Conservation (phyloP, 2,888 invertebrate species). For the Calameuta filiformis region DNA sequence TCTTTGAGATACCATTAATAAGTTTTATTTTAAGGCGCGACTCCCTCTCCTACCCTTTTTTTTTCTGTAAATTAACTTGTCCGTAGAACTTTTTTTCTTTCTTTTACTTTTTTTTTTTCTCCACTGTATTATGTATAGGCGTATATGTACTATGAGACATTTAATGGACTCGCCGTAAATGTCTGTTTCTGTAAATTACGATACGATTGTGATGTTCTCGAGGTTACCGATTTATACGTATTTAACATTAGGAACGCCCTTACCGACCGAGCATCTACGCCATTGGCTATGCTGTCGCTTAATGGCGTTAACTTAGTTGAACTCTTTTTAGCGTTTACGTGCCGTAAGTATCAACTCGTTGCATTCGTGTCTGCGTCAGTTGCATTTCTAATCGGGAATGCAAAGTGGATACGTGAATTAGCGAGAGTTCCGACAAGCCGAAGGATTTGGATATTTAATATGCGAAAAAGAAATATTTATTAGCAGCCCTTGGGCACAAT, state of each 20-base stretch:
- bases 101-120: neutral
- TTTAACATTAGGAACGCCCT: neutral
- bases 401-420: neutral
- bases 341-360: neutral
- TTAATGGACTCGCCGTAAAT: neutral
- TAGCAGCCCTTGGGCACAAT: neutral
- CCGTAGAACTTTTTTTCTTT: neutral
- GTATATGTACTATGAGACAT: neutral
- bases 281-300: neutral
- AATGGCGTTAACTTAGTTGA: neutral
- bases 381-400: neutral
- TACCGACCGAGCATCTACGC: neutral
- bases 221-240: slow-evolving; percentile 59
- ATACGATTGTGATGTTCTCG: slow-evolving; percentile 64
- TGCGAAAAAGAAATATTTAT: neutral
- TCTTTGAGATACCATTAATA: neutral
- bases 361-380: neutral
- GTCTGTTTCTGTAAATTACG: slow-evolving; percentile 14
- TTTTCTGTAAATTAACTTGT: neutral
- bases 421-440: neutral
- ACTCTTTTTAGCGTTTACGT: neutral
- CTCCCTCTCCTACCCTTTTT: neutral
- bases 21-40: neutral
- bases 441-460: neutral
- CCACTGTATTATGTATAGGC: neutral